Evolutionary conservation across 2,113 vertebrate species (phyloP).

Genomic region (Ciconia maguari): DNA sequence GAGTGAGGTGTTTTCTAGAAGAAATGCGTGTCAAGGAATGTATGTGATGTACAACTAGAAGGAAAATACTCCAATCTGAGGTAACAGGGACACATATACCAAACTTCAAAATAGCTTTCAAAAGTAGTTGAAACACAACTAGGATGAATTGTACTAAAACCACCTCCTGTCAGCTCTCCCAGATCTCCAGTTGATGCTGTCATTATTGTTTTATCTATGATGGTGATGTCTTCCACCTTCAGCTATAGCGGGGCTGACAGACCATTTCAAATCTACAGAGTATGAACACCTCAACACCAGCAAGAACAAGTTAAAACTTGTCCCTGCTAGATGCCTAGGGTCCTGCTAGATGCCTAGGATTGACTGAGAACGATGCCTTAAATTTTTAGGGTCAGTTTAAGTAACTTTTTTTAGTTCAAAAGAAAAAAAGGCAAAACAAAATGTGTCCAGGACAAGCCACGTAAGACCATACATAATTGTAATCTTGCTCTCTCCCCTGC

Average conservation of each 20-base stretch:
- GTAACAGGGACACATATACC: neutral
- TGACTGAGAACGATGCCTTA: neutral
- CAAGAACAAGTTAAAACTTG: neutral
- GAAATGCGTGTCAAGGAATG: neutral
- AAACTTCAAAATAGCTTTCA: neutral
- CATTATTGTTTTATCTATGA: neutral
- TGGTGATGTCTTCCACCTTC: neutral
- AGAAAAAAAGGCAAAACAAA: neutral
- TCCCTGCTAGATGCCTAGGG: neutral
- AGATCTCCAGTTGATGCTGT: neutral
- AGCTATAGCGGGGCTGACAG: neutral
- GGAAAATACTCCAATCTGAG: neutral
- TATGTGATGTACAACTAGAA: neutral
- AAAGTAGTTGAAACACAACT: neutral
- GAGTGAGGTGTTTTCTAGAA: neutral
- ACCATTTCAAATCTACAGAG: neutral
- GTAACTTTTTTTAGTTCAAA: neutral
- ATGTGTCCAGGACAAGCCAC: neutral
- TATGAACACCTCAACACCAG: neutral
- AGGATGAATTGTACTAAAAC: neutral
- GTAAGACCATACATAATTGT: neutral
- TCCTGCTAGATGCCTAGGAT: neutral
- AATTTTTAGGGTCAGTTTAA: neutral
- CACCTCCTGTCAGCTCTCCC: neutral
- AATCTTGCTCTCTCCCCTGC: neutral